Evolutionary conservation across 2,888 invertebrate species (phyloP).

Genomic region (Zaprionus obscuricornis): DNA sequence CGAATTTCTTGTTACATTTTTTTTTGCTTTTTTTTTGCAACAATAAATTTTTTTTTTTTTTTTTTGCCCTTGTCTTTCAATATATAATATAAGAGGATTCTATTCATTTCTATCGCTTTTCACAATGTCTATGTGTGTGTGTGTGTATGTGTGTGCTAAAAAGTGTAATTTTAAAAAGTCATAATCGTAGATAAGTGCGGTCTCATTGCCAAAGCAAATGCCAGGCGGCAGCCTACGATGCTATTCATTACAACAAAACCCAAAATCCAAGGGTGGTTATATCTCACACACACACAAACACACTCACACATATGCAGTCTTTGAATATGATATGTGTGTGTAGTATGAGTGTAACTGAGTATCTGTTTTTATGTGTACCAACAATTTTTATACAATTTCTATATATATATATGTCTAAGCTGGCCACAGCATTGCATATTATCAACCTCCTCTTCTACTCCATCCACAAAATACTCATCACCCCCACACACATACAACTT

Average conservation of each 20-base stretch:
- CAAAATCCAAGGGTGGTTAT: conserved; percentile 39
- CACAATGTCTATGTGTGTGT: conserved; percentile 33
- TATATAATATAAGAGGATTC: conserved; percentile 11
- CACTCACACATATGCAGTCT: no score
- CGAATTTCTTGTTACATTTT: conserved; percentile 53
- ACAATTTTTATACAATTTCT: conserved; percentile 64
- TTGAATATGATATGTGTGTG: no score
- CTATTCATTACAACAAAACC: conserved; percentile 80
- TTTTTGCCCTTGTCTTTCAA: conserved; percentile 46
- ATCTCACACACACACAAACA: conserved; percentile 36
- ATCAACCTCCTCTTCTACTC: no score
- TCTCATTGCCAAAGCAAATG: conserved; percentile 68
- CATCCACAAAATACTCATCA: neutral
- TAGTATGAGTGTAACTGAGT: conserved; percentile 29
- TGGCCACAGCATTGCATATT: conserved; percentile 4
- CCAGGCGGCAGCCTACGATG: conserved; percentile 52
- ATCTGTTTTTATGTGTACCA: conserved; percentile 23
- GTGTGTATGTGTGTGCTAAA: conserved; percentile 61
- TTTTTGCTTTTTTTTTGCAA: conserved; percentile 21
- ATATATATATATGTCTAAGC: conserved; percentile 69
- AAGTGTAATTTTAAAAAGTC: conserved; percentile 79
- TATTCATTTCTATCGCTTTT: conserved; percentile 14
- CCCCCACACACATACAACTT: conserved; percentile 14
- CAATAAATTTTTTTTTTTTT: no score
- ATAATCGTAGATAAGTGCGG: conserved; percentile 82